Evolutionary conservation across 1,140 invertebrate species (phyloP).

Genomic region (Eubasilissa regina): DNA sequence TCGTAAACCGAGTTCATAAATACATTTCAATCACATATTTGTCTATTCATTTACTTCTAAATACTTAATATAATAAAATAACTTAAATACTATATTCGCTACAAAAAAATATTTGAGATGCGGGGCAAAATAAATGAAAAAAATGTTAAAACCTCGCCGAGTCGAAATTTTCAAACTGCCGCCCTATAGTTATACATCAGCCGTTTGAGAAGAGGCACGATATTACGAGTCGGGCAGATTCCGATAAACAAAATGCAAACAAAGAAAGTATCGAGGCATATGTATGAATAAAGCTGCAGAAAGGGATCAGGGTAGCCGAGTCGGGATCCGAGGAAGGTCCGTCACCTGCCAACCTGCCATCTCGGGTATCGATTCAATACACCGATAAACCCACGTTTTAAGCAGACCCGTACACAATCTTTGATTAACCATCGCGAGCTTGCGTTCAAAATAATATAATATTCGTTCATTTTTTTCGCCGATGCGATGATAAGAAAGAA

Average conservation of each 20-base stretch:
- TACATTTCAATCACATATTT: no score
- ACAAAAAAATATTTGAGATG: no score
- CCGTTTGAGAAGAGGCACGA: background rate
- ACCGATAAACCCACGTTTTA: conserved; percentile 1
- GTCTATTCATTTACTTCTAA: no score
- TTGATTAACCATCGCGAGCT: background rate
- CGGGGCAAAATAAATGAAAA: no score
- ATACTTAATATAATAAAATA: no score
- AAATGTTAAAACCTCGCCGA: no score
- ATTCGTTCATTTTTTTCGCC: background rate
- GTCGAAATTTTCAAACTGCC: no score
- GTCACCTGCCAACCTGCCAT: conserved; percentile 5
- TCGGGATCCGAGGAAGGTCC: background rate
- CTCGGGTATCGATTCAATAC: background rate
- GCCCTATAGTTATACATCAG: background rate
- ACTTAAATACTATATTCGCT: no score
- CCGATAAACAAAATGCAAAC: conserved; percentile 33
- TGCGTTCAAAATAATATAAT: background rate
- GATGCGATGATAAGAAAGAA: background rate
- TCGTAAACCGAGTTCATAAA: no score
- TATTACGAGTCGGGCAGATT: background rate
- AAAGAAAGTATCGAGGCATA: background rate
- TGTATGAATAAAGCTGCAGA: background rate
- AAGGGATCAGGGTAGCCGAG: background rate
- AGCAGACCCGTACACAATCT: background rate